Conservation (phyloP, 1,140 invertebrate genomes). For the Apis laboriosa region DNA sequence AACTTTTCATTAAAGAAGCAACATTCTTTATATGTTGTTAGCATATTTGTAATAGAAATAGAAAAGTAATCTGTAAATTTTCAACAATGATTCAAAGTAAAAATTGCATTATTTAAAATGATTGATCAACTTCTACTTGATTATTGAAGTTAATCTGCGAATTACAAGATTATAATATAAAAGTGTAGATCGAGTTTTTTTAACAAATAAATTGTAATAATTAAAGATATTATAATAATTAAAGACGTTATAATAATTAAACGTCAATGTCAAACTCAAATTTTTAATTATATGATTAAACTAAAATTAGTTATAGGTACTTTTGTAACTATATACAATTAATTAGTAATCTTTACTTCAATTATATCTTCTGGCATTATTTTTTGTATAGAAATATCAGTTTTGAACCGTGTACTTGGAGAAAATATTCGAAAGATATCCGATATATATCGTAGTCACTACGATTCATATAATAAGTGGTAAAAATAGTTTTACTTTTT, state of each 20-base stretch:
- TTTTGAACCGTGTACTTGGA: conserved; percentile 24
- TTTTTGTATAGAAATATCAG: conserved; percentile 32
- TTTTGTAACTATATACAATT: conserved; percentile 40
- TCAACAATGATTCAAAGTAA: background rate
- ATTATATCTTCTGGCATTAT: conserved; percentile 23
- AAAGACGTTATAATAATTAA: background rate
- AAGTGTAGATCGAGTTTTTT: conserved; percentile 2
- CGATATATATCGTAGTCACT: background rate
- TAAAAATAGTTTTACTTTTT: conserved; percentile 51
- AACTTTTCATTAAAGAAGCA: conserved; percentile 8
- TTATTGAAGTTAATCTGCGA: background rate
- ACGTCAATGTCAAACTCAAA: conserved; percentile 1
- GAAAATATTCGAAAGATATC: conserved; percentile 22
- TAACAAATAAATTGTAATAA: conserved; percentile 21
- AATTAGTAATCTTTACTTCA: conserved; percentile 30
- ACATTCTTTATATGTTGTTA: background rate
- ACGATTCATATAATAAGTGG: conserved; percentile 34
- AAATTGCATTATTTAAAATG: background rate
- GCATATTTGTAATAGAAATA: background rate
- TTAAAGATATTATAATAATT: background rate
- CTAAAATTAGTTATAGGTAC: conserved; percentile 27
- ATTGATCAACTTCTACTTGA: conserved; percentile 1
- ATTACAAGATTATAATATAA: background rate
- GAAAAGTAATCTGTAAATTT: background rate
- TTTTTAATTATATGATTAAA: conserved; percentile 26